These are phyloP conservation scores for Marisa cornuarietis DNA, from an alignment of 1,140 invertebrate species.

Conservation along the genomic window DNA sequence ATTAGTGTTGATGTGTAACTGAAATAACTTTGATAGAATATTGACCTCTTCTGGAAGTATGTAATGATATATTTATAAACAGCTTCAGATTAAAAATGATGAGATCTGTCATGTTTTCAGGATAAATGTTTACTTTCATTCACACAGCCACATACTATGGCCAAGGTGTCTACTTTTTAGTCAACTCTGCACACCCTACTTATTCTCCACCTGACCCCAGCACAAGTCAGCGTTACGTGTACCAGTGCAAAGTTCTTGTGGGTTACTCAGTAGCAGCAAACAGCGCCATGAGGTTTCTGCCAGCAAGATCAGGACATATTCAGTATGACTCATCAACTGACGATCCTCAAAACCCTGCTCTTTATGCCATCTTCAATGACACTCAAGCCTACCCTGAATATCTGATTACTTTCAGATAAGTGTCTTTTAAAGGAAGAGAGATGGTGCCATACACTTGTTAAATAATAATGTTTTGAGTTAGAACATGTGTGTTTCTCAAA, in stretches of 20 bases:
- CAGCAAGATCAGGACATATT: constrained; percentile 5
- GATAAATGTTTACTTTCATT: constrained; percentile 6
- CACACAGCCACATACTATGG: constrained; percentile 40
- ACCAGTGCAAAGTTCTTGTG: constrained; percentile 25
- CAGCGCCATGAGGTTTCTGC: background rate
- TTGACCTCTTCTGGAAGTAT: background rate
- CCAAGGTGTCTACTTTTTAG: constrained; percentile 51
- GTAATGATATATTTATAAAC: too few species aligned
- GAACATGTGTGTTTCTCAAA: too few species aligned
- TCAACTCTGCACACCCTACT: constrained; percentile 6
- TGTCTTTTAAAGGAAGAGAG: too few species aligned
- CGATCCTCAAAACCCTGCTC: background rate
- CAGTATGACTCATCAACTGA: constrained; percentile 38
- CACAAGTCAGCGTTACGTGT: constrained; percentile 9
- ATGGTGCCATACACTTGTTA: too few species aligned
- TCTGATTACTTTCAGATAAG: constrained; percentile 25
- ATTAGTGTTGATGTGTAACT: too few species aligned
- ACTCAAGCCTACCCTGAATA: constrained; percentile 53
- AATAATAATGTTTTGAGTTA: too few species aligned
- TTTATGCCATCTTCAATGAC: constrained; percentile 48
- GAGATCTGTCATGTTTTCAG: background rate
- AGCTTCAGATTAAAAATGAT: background rate
- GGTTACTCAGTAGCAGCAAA: constrained; percentile 12
- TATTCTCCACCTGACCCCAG: constrained; percentile 30
- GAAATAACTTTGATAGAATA: too few species aligned